Conservation (phyloP, 2,888 invertebrate genomes). For the Perizoma flavofasciatum region DNA sequence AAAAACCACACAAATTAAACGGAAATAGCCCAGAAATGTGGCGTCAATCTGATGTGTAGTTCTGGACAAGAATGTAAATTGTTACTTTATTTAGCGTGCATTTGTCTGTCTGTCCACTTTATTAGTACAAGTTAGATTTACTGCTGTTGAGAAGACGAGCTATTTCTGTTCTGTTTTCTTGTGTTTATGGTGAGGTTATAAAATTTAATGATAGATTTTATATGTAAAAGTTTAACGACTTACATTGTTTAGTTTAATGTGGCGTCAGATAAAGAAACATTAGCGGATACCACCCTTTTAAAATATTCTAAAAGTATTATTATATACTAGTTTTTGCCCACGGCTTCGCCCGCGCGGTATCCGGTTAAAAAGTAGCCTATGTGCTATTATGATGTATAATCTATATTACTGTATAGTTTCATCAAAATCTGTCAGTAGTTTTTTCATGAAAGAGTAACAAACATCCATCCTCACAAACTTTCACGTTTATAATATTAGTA, state of each 20-base stretch:
- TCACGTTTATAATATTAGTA: too few species aligned
- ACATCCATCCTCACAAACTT: too few species aligned
- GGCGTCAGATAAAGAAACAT: neutral
- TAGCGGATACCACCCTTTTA: too few species aligned
- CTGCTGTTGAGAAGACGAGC: slow-evolving; percentile 54
- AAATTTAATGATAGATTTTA: slow-evolving; percentile 13
- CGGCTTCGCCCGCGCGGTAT: too few species aligned
- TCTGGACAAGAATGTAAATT: slow-evolving; percentile 66
- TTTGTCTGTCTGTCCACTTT: slow-evolving; percentile 73
- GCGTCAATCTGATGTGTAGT: slow-evolving; percentile 21
- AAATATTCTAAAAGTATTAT: too few species aligned
- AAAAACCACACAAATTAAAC: slow-evolving; percentile 17
- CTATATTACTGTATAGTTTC: too few species aligned
- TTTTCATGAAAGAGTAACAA: too few species aligned
- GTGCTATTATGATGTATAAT: too few species aligned
- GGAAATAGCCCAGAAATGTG: slow-evolving; percentile 33
- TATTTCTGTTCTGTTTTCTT: slow-evolving; percentile 47
- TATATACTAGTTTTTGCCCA: too few species aligned
- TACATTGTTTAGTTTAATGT: neutral
- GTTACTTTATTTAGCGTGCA: slow-evolving; percentile 58
- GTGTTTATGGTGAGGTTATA: slow-evolving; percentile 15
- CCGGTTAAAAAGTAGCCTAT: too few species aligned
- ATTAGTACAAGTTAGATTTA: slow-evolving; percentile 70
- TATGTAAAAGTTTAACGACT: slow-evolving; percentile 9
- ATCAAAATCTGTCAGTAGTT: too few species aligned